Evolutionary conservation across 2,888 invertebrate species (phyloP).

Genomic region (Aethes cnicana): DNA sequence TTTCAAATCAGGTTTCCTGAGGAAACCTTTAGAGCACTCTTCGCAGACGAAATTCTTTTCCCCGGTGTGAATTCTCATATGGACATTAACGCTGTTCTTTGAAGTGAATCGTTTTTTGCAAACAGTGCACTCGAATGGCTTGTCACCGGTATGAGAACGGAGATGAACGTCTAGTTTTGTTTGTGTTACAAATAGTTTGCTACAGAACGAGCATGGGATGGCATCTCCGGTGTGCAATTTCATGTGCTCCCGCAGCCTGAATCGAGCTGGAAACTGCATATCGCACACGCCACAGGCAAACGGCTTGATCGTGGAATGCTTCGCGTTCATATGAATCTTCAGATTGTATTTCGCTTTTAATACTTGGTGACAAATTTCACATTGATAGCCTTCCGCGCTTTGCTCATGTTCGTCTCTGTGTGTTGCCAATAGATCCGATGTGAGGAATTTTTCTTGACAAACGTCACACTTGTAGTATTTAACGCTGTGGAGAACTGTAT

Average conservation of each 20-base stretch:
- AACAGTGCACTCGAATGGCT: not conserved
- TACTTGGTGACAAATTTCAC: not conserved
- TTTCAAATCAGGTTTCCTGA: not conserved
- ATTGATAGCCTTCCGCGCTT: not conserved
- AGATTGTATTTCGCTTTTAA: slow-evolving; percentile 19
- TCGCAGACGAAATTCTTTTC: slow-evolving; percentile 6
- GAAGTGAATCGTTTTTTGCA: not conserved
- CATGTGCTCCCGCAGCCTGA: slow-evolving; percentile 21
- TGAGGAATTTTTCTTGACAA: slow-evolving; percentile 3
- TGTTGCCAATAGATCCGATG: not conserved
- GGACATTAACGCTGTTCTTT: not conserved
- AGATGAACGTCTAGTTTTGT: slow-evolving; percentile 13
- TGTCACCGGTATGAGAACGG: not conserved
- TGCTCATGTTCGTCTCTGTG: slow-evolving; percentile 4
- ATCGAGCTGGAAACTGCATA: slow-evolving; percentile 16
- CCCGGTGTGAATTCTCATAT: slow-evolving; percentile 4
- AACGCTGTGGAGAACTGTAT: not conserved
- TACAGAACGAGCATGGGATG: slow-evolving; percentile 4
- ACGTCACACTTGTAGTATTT: not conserved
- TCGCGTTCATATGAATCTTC: slow-evolving; percentile 18
- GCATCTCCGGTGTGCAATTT: slow-evolving; percentile 19
- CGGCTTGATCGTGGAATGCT: slow-evolving; percentile 6
- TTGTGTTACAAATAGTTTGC: slow-evolving; percentile 9
- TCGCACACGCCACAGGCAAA: slow-evolving; percentile 16
- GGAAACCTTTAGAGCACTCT: not conserved